Base-by-base conservation (phyloP, 2,888 invertebrate species). In the Heliconius aoede region DNA sequence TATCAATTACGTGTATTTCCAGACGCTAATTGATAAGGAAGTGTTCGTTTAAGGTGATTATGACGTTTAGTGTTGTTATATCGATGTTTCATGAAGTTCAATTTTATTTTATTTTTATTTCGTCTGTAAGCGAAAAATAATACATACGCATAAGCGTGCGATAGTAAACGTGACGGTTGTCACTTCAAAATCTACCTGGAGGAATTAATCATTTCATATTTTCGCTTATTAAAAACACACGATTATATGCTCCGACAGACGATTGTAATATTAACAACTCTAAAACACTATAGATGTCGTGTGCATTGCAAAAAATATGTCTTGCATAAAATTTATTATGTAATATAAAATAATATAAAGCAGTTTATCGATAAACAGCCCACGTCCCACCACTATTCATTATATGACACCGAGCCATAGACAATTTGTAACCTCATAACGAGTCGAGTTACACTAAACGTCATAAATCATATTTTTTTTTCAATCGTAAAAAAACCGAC, bases 391-490 rank as follows among this genome's bases (percentile, higher is more conserved):
- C 81, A 80, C 81, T 81, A 79, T 75, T 78, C 76, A 69, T 71
- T 76, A 74, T 80, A 79, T 81, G 85, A 87, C 83, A 86, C 83
- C 83, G 79, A 81, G 82, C 84, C 86, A 89, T 85, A 90, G 87
- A 90, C 91, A 93, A 94, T 93, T 94, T 90, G 93, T 93, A 90
- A 89, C 89, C 85, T 87, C 88, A 86, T 88, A 92, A 91, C 88
- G 88, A 91, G 90, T 94, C 92, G 86, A 77, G 86, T 93, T 93
- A 88, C 92, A 84, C 78, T 78, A 83, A 82, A 82, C 82, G 84
- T 84, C 92, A 90, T 94, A 92, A 93, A 94, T 94, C 94, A 94
- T 93, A 88, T 32, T 65, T 91, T 92, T 90, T 85, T 82, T 80
- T 80, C 58, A 26, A 32, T 36, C 67, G 78, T 83, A 85, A 89